These are phyloP conservation scores for Danionella dracula DNA, from an alignment of 2,797 vertebrate species.

Conservation along the genomic window DNA sequence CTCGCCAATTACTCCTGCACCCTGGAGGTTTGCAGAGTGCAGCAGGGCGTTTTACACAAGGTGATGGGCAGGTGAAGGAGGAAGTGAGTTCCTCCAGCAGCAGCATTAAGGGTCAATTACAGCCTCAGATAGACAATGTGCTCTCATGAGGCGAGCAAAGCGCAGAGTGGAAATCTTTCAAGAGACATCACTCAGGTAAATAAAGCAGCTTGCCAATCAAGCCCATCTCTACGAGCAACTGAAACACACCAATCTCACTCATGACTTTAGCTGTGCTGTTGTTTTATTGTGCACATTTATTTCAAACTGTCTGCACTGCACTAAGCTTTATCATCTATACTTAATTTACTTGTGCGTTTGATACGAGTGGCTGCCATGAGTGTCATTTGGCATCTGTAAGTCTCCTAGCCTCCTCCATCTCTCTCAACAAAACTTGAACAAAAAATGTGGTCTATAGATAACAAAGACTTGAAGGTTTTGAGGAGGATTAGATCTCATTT, in stretches of 20 bases:
- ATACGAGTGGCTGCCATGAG: neutral
- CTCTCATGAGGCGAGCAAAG: slow-evolving; percentile 24
- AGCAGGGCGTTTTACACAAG: slow-evolving; percentile 23
- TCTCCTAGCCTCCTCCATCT: neutral
- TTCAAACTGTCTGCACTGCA: too few relatives aligned
- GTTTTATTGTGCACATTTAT: too few relatives aligned
- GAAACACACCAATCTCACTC: neutral
- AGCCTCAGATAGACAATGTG: slow-evolving; percentile 8
- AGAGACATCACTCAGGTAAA: slow-evolving; percentile 24
- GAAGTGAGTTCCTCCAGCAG: slow-evolving; percentile 30
- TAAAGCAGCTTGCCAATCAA: slow-evolving; percentile 36
- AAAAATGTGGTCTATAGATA: neutral
- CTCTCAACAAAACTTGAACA: neutral
- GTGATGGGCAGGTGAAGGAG: slow-evolving; percentile 34
- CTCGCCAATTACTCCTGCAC: slow-evolving; percentile 26
- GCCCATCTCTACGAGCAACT: neutral
- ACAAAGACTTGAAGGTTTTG: neutral
- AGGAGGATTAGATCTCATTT: neutral
- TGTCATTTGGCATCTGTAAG: neutral
- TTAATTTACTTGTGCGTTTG: neutral
- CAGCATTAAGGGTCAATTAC: slow-evolving; percentile 31
- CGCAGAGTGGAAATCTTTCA: slow-evolving; percentile 17
- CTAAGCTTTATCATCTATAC: neutral
- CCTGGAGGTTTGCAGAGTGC: slow-evolving; percentile 7
- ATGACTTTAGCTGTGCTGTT: too few relatives aligned